Conservation (phyloP, 35 echinoderm and acorn worm species). For the Apostichopus californicus region DNA sequence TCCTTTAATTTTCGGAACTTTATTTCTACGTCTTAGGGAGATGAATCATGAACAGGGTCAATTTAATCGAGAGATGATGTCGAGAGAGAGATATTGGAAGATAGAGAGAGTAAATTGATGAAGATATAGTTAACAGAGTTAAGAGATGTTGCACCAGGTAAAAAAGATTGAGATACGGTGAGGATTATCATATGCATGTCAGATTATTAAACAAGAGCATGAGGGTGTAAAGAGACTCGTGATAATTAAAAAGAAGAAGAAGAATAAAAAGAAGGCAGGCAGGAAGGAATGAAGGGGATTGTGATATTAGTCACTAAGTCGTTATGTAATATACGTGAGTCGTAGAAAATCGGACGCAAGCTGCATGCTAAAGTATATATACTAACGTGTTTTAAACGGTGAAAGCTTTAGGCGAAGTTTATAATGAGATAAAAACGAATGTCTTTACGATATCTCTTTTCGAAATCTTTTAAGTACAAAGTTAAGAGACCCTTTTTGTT, state of each 20-base stretch:
- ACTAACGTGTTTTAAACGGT: no score
- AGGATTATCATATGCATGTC: background rate
- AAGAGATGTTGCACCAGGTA: no score
- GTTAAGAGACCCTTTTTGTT: no score
- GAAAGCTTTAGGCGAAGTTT: no score
- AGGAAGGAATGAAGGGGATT: background rate
- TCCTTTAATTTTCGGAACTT: background rate
- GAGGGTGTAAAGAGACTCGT: background rate
- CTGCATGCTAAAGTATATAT: no score
- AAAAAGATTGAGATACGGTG: background rate
- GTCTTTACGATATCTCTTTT: no score
- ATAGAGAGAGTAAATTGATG: background rate
- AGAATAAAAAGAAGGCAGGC: no score
- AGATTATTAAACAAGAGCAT: background rate
- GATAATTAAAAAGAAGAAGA: background rate
- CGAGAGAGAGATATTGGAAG: background rate
- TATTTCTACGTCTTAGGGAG: constrained; percentile 1
- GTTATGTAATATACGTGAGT: background rate
- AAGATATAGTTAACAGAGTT: background rate
- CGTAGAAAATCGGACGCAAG: background rate
- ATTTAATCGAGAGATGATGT: background rate
- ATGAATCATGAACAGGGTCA: background rate
- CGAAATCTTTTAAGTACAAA: no score
- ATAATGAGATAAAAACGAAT: no score
- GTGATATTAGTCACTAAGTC: background rate